These are phyloP conservation scores for Proterorhinus semilunaris DNA, from an alignment of 2,113 vertebrate genomes.

Conservation along the genomic window DNA sequence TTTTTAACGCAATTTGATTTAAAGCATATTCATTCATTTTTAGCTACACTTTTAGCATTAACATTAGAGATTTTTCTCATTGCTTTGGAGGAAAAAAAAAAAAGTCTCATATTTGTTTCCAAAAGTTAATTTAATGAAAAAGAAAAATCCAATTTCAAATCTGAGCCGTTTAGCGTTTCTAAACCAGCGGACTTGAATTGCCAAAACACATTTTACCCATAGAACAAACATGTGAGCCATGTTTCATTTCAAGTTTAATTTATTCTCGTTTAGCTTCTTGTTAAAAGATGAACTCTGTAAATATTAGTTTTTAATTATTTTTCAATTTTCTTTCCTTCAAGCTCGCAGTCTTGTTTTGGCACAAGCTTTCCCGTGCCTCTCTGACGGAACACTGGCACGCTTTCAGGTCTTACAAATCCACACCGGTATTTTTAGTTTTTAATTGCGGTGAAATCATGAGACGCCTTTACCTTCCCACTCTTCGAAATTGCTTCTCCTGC, in stretches of 20 bases:
- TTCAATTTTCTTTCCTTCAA: slow-evolving; percentile 7
- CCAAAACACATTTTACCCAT: background rate
- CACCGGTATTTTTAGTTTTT: slow-evolving; percentile 20
- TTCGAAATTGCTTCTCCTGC: slow-evolving; percentile 2
- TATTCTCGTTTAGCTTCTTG: slow-evolving; percentile 2
- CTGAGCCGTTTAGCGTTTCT: background rate
- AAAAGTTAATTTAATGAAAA: background rate
- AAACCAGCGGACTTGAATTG: background rate
- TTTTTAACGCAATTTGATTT: too few relatives aligned
- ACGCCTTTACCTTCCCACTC: background rate
- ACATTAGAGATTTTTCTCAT: too few relatives aligned
- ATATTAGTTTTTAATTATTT: slow-evolving; percentile 22
- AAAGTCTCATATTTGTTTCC: background rate
- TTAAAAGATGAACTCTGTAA: slow-evolving; percentile 7
- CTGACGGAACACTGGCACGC: slow-evolving; percentile 14
- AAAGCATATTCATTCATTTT: too few relatives aligned
- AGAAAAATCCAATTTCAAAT: background rate
- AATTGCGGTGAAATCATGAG: slow-evolving; percentile 20
- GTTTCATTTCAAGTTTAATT: slow-evolving; percentile 5
- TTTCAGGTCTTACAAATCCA: slow-evolving; percentile 18
- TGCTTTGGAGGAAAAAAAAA: background rate
- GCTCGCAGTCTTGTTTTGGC: slow-evolving; percentile 2
- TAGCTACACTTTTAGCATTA: too few relatives aligned
- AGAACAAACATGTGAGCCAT: background rate
- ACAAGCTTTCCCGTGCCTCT: slow-evolving; percentile 7